Evolutionary conservation across 2,797 vertebrate genomes (phyloP), one percentile per base, ranked within the genome.

Genomic region (Molossus molossus): DNA sequence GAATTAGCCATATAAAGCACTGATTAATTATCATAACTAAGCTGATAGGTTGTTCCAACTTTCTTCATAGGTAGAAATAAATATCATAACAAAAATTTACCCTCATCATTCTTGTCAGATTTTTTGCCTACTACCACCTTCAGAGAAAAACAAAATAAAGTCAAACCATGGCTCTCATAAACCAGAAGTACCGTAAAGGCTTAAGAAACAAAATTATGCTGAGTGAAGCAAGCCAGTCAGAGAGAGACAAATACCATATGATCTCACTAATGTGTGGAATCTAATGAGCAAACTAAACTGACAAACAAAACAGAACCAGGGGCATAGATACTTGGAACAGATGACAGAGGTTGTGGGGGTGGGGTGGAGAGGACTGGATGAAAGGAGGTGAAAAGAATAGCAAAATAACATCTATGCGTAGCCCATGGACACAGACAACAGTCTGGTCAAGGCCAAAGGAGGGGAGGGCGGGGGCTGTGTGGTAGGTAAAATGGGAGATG

Each of bases 81-180:
- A 33, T 48, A 65, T 37, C 27, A n/a, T 33, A 76, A 76, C 11
- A 84, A 80, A 76, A 77, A 37, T 40, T 9, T 87, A 55, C 18
- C 12, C 10, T 65, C 69, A 50, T 50, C 37, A 14, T 65, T 20
- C 27, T 83, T n/a, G 18, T 55, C 67, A n/a, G 14, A 76, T 55
- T 72, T 62, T 69, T 92, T 67, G 45, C 48, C 60, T 92, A 82
- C 25, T 40, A 13, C 9, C 14, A 69, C n/a, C 50, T 94, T 90
- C 77, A 45, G n/a, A 76, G 45, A 91, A 92, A 90, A 76, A 60
- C 23, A 67, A 96, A 87, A 94, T 33, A 45, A 95, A 69, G 50
- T 90, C 27, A 75, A 80, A 84, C 53, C 53, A 8, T 67, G 29
- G 14, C n/a, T 75, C 25, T 88, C 14, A 85, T 55, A 20, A 37